These are phyloP conservation scores for Chloroclysta siterata DNA, from an alignment of 2,888 invertebrate genomes.

Conservation along the genomic window DNA sequence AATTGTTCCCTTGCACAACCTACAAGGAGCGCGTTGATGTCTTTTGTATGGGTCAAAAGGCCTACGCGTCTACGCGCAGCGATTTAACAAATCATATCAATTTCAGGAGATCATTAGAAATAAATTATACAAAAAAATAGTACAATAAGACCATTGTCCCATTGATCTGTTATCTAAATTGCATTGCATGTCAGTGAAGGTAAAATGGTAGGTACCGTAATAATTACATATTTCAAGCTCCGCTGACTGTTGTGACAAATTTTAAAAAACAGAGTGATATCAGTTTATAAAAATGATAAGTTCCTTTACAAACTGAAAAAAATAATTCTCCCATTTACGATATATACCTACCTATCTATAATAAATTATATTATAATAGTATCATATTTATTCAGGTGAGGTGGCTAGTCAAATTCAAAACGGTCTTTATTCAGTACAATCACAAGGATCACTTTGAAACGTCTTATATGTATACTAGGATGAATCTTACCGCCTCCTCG, in stretches of 20 bases:
- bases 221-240: constrained; percentile 36
- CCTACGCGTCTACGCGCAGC: neutral
- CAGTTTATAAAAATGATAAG: constrained; percentile 10
- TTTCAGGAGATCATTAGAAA: neutral
- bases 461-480: no score
- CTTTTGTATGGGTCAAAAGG: constrained; percentile 49
- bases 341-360: no score
- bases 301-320: neutral
- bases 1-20: neutral
- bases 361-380: no score
- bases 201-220: constrained; percentile 19
- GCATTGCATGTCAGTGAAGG: constrained; percentile 21
- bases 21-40: constrained; percentile 59
- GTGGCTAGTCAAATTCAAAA: no score
- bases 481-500: no score
- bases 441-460: no score
- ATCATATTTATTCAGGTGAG: no score
- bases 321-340: neutral
- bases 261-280: constrained; percentile 26
- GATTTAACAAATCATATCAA: neutral
- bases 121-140: neutral
- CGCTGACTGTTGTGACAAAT: constrained; percentile 31
- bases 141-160: constrained; percentile 17
- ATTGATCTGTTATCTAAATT: constrained; percentile 25
- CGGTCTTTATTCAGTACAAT: no score